These are phyloP conservation scores for Eristalis tenax DNA, from an alignment of 2,888 invertebrate genomes.

Conservation along the genomic window DNA sequence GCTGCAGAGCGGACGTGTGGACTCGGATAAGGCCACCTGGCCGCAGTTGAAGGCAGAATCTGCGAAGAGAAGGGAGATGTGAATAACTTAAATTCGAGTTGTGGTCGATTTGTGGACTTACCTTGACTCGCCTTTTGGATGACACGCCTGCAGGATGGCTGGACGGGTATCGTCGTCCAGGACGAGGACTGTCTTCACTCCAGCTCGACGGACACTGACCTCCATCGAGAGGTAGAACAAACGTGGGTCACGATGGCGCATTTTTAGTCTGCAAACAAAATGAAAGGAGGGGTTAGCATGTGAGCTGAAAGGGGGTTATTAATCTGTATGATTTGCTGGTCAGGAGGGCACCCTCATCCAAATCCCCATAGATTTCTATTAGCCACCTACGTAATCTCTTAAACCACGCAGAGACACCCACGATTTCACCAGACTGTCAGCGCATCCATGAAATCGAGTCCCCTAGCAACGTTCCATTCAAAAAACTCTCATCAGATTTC, in stretches of 20 bases:
- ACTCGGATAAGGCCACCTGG: constrained; percentile 96
- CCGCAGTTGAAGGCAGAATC: constrained; percentile 93
- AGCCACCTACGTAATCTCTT: not conserved
- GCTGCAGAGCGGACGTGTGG: constrained; percentile 94
- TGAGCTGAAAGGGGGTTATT: too few species aligned
- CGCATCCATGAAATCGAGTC: too few species aligned
- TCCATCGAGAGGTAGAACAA: constrained; percentile 97
- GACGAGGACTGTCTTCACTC: constrained; percentile 90
- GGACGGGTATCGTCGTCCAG: constrained; percentile 94
- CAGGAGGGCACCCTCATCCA: too few species aligned
- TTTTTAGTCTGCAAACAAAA: constrained; percentile 83
- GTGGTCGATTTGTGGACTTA: constrained; percentile 76
- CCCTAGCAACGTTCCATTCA: not conserved
- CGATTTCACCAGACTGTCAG: too few species aligned
- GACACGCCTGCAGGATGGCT: constrained; percentile 95
- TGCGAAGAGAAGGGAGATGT: constrained; percentile 76
- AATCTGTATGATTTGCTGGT: too few species aligned
- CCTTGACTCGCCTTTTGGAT: constrained; percentile 96
- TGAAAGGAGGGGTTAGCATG: not conserved
- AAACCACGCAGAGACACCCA: too few species aligned
- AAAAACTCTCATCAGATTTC: not conserved
- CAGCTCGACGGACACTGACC: constrained; percentile 92
- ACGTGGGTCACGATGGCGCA: constrained; percentile 95
- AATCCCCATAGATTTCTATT: not conserved
- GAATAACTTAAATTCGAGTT: not conserved